Percentiles rank a stretch among this genome's conserved stretches.
phyloP scores from a whole-genome alignment of 1,140 invertebrate species.

The Micrasema minimum region DNA sequence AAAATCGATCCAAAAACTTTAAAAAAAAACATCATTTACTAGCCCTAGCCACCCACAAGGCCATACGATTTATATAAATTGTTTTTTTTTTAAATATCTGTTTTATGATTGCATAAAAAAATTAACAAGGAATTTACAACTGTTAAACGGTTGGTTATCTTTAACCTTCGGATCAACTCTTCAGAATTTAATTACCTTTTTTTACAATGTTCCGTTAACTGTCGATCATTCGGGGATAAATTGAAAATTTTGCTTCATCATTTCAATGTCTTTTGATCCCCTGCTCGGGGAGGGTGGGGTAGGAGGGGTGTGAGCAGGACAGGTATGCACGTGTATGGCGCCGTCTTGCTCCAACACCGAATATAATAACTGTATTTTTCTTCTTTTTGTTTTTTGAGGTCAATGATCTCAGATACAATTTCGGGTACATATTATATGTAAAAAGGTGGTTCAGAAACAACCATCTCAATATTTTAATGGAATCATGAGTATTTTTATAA shows the following conservation, averaged over 20 bases:
- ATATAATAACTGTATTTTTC: constrained; percentile 53
- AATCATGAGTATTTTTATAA: too few species aligned
- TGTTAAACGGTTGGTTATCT: too few species aligned
- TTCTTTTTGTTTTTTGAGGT: constrained; percentile 52
- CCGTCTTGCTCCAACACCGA: constrained; percentile 38
- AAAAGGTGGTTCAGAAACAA: constrained; percentile 38
- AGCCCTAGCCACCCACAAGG: too few species aligned
- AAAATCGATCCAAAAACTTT: too few species aligned
- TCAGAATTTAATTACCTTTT: too few species aligned
- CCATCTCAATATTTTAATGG: background rate
- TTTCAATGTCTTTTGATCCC: background rate
- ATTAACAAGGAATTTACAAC: too few species aligned
- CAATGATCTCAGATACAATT: constrained; percentile 45
- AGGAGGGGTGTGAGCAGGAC: background rate
- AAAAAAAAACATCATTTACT: too few species aligned
- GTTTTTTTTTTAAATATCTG: too few species aligned
- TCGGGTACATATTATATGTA: constrained; percentile 43
- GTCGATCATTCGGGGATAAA: background rate
- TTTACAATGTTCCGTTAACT: too few species aligned
- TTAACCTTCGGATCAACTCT: too few species aligned
- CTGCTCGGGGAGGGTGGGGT: background rate
- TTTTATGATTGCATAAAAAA: too few species aligned
- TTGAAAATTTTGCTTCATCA: background rate
- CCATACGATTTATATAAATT: too few species aligned
- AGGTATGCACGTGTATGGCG: background rate